Base-by-base conservation (phyloP, 2,797 vertebrate species). In the Gymnothorax javanicus region DNA sequence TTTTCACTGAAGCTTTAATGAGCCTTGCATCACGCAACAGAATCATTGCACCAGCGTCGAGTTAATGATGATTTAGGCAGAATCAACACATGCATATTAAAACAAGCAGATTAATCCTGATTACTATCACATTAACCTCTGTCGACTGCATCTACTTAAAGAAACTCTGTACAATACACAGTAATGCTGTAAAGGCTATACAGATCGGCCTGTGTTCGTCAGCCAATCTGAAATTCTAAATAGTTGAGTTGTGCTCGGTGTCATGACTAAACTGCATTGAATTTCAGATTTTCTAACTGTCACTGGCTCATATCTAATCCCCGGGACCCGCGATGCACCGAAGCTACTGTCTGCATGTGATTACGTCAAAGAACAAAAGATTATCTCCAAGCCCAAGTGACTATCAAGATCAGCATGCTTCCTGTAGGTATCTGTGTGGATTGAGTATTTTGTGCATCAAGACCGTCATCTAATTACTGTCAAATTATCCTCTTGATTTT, bases 201-300 rank as follows among this genome's bases (percentile, higher is more conserved):
- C 33, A 43, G 23, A 67, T 20, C 15, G 13, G 62, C 62, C 62
- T 7, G 23, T n/a, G 62, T 7, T 1, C n/a, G 62, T n/a, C 0
- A 67, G 62, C 62, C 62, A n/a, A 67, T 67, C 20, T 67, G 62
- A 67, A 67, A 67, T 67, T 67, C 62, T 67, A 67, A 67, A 67
- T 67, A 67, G 62, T n/a, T 67, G 62, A 67, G 62, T 67, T 23
- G n/a, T 67, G 62, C 62, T 67, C n/a, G 20, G 1, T 67, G 62
- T 67, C 62, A n/a, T 7, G n/a, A n/a, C 62, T 67, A 67, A 67
- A n/a, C 62, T 15, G n/a, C n/a, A 23, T 67, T n/a, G 62, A 67
- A 67, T 67, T 67, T 67, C 62, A 67, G n/a, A 67, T 67, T 67
- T 1, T 6, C 62, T 67, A 67, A 67, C 62, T 23, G n/a, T 67